Base-by-base conservation (phyloP, 2,113 vertebrate species). In the Megalops atlanticus region DNA sequence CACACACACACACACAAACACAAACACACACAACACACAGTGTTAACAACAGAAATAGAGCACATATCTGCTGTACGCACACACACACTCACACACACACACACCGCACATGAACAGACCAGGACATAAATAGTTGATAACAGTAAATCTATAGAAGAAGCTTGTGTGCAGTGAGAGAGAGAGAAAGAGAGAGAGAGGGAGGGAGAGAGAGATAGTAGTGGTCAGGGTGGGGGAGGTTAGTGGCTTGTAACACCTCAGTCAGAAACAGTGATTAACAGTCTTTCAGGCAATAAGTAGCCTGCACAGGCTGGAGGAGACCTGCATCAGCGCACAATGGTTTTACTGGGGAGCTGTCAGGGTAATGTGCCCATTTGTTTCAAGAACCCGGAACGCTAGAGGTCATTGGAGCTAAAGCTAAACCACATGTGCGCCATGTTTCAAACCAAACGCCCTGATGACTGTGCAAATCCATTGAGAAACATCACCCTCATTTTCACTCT, bases 31-130 rank as follows among this genome's bases (percentile, higher is more conserved):
- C 2, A 21, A 33, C 71, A 74, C 38, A 74, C 35, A 21, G 5
- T 39, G n/a, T n/a, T n/a, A n/a, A n/a, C n/a, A n/a, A n/a, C n/a
- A n/a, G 6, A 40, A 24, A 21, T 3, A 15, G 21, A 54, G 14
- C 38, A 35, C 16, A 14, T 31, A 4, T 24, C 15, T 43, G 8
- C 27, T 18, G 27, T 11, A 47, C 27, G 35, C 31, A 36, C 75
- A 77, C 47, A 21, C 31, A n/a, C n/a, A n/a, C n/a, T n/a, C n/a
- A n/a, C 31, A 36, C 75, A 77, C 47, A 21, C 31, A 49, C 74
- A 76, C 27, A 76, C 74, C 39, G 31, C n/a, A 35, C 41, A 76
- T 3, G 45, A 41, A 36, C 70, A 73, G 40, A 47, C 16, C n/a
- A 21, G 49, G 40, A 33, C 43, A n/a, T 76, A 36, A 45, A 15